Percentiles rank a stretch among this genome's conserved stretches.
Conservation (phyloP, 2,797 vertebrate species). For the Babyrousa celebensis region DNA sequence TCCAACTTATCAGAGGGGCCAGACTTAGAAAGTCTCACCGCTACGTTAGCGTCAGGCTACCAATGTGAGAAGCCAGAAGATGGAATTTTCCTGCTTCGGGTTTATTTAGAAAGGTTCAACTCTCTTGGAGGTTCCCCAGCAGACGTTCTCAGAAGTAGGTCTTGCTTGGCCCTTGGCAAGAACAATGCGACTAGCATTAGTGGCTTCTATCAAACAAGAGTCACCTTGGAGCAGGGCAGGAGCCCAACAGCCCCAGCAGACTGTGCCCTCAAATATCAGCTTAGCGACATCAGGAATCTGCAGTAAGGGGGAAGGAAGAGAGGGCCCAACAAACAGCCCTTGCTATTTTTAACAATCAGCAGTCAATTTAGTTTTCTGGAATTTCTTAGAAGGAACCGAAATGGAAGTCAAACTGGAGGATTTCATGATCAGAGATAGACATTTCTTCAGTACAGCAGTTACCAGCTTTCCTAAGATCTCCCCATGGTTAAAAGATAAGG, state of each 20-base stretch:
- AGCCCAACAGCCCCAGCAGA: too few species aligned
- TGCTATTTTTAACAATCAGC: too few species aligned
- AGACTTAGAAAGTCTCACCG: background rate
- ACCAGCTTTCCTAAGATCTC: background rate
- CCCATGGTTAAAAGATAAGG: background rate
- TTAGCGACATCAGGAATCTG: too few species aligned
- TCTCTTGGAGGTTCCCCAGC: background rate
- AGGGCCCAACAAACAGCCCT: too few species aligned
- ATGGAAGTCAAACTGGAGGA: too few species aligned
- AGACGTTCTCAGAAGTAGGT: background rate
- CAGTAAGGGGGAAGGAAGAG: too few species aligned
- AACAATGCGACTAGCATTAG: background rate
- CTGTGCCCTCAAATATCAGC: too few species aligned
- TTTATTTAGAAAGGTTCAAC: background rate
- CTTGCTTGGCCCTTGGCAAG: background rate
- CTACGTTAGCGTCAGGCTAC: background rate
- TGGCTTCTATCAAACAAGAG: background rate
- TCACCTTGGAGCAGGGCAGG: too few species aligned
- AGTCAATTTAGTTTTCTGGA: too few species aligned
- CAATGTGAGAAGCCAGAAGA: background rate
- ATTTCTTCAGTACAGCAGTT: too few species aligned
- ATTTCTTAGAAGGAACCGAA: too few species aligned
- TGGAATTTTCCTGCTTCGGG: background rate
- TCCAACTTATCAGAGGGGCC: background rate
- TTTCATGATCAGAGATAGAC: too few species aligned